These are phyloP conservation scores for Drosophila demipolita DNA, from an alignment of 2,888 invertebrate genomes.

Conservation along the genomic window DNA sequence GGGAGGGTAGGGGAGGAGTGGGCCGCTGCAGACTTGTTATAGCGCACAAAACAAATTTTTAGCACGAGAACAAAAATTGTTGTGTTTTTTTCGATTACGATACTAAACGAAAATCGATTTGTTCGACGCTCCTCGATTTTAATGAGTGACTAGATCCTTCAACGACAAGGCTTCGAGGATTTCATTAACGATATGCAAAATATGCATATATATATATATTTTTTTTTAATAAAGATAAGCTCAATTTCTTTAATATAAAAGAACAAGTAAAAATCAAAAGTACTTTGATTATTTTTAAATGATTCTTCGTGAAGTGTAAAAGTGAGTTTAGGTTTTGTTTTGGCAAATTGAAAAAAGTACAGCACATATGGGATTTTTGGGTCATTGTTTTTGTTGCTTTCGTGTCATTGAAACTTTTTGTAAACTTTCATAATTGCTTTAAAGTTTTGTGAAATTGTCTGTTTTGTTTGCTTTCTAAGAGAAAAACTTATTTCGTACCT, in stretches of 20 bases:
- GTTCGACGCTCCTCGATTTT: conserved; percentile 63
- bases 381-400: neutral
- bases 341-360: neutral
- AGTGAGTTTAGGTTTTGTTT: no score
- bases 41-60: conserved; percentile 78
- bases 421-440: conserved; percentile 28
- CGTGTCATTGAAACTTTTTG: conserved; percentile 10
- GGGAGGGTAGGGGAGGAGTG: neutral
- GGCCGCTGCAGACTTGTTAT: conserved; percentile 63
- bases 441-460: conserved; percentile 22
- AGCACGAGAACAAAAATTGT: conserved; percentile 74
- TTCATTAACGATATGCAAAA: conserved; percentile 70
- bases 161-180: conserved; percentile 48
- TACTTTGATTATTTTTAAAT: neutral
- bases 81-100: conserved; percentile 76
- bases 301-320: neutral
- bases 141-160: conserved; percentile 66
- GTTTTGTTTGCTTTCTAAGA: conserved; percentile 1
- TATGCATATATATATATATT: conserved; percentile 8
- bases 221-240: conserved; percentile 17
- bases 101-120: conserved; percentile 80
- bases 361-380: neutral
- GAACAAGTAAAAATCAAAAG: neutral
- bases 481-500: conserved; percentile 22
- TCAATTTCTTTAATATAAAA: neutral